Percentiles rank a stretch among this genome's conserved stretches.
These are phyloP conservation scores for Euschistus heros DNA, from an alignment of 1,140 invertebrate species.

Conservation along the genomic window DNA sequence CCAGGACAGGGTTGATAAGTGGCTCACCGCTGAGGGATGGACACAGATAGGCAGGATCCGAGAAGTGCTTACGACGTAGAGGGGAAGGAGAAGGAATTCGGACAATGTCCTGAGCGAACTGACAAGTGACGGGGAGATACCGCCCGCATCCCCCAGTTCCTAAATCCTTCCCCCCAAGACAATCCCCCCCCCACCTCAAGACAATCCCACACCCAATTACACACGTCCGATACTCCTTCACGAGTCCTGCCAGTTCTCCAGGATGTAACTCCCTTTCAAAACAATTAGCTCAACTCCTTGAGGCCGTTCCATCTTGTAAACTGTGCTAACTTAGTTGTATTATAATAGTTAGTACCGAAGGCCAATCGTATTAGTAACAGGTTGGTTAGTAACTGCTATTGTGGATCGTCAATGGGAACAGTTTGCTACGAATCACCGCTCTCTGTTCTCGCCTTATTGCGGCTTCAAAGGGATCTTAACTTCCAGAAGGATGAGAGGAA, in stretches of 20 bases:
- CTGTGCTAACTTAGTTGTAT: neutral
- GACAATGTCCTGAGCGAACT: neutral
- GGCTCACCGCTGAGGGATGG: too few species aligned
- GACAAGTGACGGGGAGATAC: constrained; percentile 4
- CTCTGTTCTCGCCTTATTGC: too few species aligned
- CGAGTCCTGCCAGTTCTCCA: neutral
- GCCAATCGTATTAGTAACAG: too few species aligned
- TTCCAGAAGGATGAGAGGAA: too few species aligned
- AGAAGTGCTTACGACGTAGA: neutral
- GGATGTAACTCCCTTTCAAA: constrained; percentile 3
- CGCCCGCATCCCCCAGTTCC: neutral
- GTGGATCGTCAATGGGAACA: too few species aligned
- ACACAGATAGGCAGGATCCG: too few species aligned
- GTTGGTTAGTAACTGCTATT: too few species aligned
- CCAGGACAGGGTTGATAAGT: too few species aligned
- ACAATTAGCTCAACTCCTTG: neutral
- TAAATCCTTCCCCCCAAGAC: neutral
- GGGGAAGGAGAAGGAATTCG: neutral
- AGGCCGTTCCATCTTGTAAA: neutral
- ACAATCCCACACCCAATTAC: constrained; percentile 8
- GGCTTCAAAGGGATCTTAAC: too few species aligned
- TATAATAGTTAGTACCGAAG: neutral
- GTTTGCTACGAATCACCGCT: too few species aligned
- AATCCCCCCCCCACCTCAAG: neutral
- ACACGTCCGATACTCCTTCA: constrained; percentile 1